A percentile compares a stretch with the other conserved stretches of the same genome.
Evolutionary conservation across 2,797 vertebrate species (phyloP).

Genomic region (Bradypodion pumilum): DNA sequence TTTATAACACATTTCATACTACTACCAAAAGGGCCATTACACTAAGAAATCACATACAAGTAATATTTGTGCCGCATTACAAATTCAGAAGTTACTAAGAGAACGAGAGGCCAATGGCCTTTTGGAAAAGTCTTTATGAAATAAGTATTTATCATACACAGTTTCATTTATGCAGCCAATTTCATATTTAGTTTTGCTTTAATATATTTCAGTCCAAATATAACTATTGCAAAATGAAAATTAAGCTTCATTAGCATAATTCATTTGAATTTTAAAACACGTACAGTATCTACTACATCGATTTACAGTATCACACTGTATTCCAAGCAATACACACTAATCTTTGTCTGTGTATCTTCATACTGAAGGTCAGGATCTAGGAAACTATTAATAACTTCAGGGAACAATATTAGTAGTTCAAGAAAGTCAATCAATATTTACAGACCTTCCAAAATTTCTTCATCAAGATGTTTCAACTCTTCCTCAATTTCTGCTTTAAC

Average conservation of each 20-base stretch:
- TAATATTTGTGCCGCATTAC: too few species aligned
- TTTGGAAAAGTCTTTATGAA: background rate
- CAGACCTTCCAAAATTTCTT: constrained; percentile 88
- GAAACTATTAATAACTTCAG: background rate
- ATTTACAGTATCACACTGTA: background rate
- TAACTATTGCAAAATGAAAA: background rate
- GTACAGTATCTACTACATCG: background rate
- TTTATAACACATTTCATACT: background rate
- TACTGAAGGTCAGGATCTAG: background rate
- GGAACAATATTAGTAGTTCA: background rate
- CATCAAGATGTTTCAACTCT: constrained; percentile 86
- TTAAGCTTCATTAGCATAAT: background rate
- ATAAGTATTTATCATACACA: background rate
- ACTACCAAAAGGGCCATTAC: background rate
- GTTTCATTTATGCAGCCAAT: background rate
- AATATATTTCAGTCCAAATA: background rate
- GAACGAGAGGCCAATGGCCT: background rate
- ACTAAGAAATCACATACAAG: too few species aligned
- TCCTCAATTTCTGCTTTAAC: constrained; percentile 88
- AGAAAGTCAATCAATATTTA: constrained; percentile 47
- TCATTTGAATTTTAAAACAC: background rate
- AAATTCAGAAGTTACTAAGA: too few species aligned
- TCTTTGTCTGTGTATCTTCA: background rate
- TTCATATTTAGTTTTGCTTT: background rate
- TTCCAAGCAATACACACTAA: background rate